phyloP scores from a whole-genome alignment of 2,797 vertebrate species.

The Hafferia zeledoni region DNA sequence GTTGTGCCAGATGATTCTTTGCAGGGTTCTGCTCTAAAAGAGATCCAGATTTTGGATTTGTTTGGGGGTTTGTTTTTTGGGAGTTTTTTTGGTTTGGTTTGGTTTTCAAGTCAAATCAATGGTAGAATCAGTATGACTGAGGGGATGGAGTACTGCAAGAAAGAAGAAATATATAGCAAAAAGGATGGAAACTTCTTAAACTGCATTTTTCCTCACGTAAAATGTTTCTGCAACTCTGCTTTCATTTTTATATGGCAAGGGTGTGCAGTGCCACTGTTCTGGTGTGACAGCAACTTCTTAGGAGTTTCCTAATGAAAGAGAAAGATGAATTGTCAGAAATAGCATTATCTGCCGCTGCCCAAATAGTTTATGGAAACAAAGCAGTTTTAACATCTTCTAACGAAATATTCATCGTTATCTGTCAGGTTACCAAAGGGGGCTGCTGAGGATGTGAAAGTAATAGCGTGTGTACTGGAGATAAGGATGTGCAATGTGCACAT shows the following conservation, averaged over 20 bases:
- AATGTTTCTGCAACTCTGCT: background rate
- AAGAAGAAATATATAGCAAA: background rate
- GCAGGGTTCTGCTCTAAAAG: background rate
- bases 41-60: background rate
- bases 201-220: background rate
- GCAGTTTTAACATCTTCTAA: background rate
- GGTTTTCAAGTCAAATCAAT: background rate
- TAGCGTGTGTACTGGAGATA: background rate
- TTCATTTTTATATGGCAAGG: background rate
- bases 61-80: background rate
- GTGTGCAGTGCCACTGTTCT: background rate
- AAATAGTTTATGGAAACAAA: background rate
- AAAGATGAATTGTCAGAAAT: background rate
- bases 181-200: background rate
- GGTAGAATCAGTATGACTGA: background rate
- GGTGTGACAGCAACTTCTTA: background rate
- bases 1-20: background rate
- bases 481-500: fast-evolving
- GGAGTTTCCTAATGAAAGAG: background rate
- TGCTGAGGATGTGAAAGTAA: background rate
- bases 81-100: background rate
- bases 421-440: background rate
- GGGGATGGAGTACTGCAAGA: background rate
- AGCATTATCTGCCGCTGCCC: background rate
- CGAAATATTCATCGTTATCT: background rate